Percentiles rank a stretch among this genome's conserved stretches.
Evolutionary conservation across 1,140 invertebrate genomes (phyloP).

Genomic region (Pachyrhynchus sulphureomaculatus): DNA sequence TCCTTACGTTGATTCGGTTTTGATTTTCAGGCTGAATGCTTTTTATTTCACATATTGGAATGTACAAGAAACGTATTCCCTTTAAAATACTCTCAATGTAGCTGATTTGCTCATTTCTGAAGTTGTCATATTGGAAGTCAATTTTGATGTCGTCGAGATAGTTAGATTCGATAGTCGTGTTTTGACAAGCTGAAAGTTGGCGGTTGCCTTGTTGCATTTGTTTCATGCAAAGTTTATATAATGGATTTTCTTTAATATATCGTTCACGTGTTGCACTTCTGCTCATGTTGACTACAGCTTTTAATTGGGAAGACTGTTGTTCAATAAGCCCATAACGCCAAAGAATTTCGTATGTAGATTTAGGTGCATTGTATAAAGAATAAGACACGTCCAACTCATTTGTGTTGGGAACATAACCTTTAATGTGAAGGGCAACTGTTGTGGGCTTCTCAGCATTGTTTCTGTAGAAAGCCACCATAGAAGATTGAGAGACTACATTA

Average conservation of each 20-base stretch:
- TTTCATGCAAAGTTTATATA: constrained; percentile 52
- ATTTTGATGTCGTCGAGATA: constrained; percentile 54
- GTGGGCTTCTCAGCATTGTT: constrained; percentile 43
- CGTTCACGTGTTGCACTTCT: constrained; percentile 56
- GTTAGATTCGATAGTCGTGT: constrained; percentile 54
- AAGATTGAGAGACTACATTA: constrained; percentile 55
- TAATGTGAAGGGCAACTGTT: constrained; percentile 52
- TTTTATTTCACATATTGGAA: neutral
- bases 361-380: constrained; percentile 54
- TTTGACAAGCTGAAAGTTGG: constrained; percentile 56
- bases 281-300: constrained; percentile 50
- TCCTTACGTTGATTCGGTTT: constrained; percentile 22
- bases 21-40: neutral
- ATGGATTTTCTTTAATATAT: constrained; percentile 45
- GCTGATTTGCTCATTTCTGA: neutral
- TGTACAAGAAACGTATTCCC: neutral
- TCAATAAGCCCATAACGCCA: constrained; percentile 53
- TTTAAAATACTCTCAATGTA: constrained; percentile 6
- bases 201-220: constrained; percentile 58
- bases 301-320: constrained; percentile 44
- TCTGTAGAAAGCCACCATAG: constrained; percentile 52
- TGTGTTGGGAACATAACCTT: constrained; percentile 51
- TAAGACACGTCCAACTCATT: constrained; percentile 55
- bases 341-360: constrained; percentile 52
- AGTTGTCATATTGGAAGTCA: constrained; percentile 53